Evolutionary conservation across 1,140 invertebrate species (phyloP), one percentile per base, ranked within the genome.

Genomic region (Rhizoglyphus robini): DNA sequence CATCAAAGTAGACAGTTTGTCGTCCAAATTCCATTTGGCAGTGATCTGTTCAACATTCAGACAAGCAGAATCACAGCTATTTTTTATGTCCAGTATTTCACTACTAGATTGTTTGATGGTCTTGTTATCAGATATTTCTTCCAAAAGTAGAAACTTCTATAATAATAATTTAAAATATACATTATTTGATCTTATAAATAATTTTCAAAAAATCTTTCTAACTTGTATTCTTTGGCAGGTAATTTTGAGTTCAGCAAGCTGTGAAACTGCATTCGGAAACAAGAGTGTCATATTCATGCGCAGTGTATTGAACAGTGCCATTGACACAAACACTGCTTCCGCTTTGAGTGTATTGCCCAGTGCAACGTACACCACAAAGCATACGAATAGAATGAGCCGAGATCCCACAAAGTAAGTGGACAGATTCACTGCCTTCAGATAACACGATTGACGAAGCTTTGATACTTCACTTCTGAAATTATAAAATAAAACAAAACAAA

Each of bases 251-350:
- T 70, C 64, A 1, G 65, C 66, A 3, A 67, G 57, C 38, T 69
- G 76, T 2, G 84, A 81, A 0, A 90, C 78, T 0, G 83, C 84
- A 61, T 83, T 73, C 0, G 88, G 87, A 70, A 88, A 82, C 64
- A 83, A 81, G 46, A 88, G 79, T 0, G 84, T 83, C 3, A 83
- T 76, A 0, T 80, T 79, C 1, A 84, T 73, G 70, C 86, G 82
- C 31, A 87, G 72, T 49, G 83, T 80, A 68, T 84, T 84, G 67
- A 84, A 84, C 71, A 84, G 84, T 57, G 83, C 81, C 25, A 85
- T 81, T n/a, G 86, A 77, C 0, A 85, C 83, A 73, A 85, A 87
- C 80, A 89, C 86, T 75, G 88, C 80, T 61, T 86, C 81, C 0
- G 88, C 83, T 0, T 81, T 84, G 1, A 90, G 80, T 54, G 75